phyloP scores from a whole-genome alignment of 92 coral and sea anemone species.

The Epizoanthus illoricatus region DNA sequence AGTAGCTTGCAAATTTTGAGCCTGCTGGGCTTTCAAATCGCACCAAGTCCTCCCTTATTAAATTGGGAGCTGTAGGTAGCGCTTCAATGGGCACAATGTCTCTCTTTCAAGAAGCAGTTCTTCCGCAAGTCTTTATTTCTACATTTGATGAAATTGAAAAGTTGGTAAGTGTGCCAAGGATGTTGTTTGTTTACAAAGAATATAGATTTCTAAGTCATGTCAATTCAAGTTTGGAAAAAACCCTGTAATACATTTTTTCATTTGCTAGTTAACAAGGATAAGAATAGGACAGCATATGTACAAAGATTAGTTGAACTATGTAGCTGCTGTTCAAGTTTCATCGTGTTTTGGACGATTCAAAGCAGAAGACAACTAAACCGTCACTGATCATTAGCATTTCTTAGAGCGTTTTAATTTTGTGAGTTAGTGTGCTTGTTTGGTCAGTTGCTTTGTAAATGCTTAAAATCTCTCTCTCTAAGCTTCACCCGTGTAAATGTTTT shows the following conservation, averaged over 20 bases:
- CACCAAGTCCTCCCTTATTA: slow-evolving; percentile 12
- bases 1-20: slow-evolving; percentile 21
- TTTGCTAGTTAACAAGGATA: not conserved
- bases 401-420: not conserved
- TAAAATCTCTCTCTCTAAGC: not conserved
- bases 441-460: not conserved
- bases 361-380: slow-evolving; percentile 6
- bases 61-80: not conserved
- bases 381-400: not conserved
- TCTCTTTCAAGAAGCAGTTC: slow-evolving; percentile 28
- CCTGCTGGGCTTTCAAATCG: slow-evolving; percentile 33
- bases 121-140: slow-evolving; percentile 37
- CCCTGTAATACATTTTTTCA: not conserved
- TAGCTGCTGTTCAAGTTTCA: not conserved
- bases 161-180: slow-evolving; percentile 29
- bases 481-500: not conserved
- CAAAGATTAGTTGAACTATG: slow-evolving; percentile 3
- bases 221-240: not conserved
- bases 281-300: not conserved
- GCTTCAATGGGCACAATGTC: slow-evolving; percentile 6
- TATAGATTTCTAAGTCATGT: not conserved
- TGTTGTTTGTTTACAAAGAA: slow-evolving; percentile 13
- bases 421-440: not conserved
- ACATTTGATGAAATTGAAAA: slow-evolving; percentile 38
- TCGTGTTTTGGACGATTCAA: slow-evolving; percentile 1